These are phyloP conservation scores for Dioctria linearis DNA, from an alignment of 2,888 invertebrate genomes.

Conservation along the genomic window DNA sequence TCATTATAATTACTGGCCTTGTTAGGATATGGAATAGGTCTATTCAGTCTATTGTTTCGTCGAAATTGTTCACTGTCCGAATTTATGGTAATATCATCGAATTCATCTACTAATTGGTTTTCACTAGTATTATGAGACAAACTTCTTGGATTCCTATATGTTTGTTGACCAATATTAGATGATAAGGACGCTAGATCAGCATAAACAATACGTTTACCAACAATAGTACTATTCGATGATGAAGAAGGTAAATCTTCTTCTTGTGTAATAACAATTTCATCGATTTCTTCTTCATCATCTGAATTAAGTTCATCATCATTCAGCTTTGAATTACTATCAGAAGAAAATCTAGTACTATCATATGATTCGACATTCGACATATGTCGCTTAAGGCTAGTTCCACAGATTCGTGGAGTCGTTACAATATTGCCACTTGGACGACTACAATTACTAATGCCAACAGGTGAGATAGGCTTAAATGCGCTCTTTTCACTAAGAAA, in stretches of 20 bases:
- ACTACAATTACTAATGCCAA: conserved; percentile 61
- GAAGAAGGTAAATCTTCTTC: conserved; percentile 56
- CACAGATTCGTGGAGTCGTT: conserved; percentile 61
- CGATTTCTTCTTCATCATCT: conserved; percentile 62
- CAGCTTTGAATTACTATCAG: conserved; percentile 34
- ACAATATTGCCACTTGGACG: conserved; percentile 46
- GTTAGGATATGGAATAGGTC: conserved; percentile 40
- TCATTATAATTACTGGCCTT: conserved; percentile 3
- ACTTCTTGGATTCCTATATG: conserved; percentile 14
- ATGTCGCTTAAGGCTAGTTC: conserved; percentile 62
- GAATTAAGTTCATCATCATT: conserved; percentile 43
- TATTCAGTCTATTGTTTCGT: conserved; percentile 37
- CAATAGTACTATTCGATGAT: conserved; percentile 62
- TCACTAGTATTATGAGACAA: conserved; percentile 45
- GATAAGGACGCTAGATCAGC: conserved; percentile 67
- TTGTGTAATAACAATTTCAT: conserved; percentile 63
- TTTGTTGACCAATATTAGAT: neutral
- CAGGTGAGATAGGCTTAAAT: conserved; percentile 70
- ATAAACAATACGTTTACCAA: conserved; percentile 65
- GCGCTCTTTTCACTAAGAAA: conserved; percentile 67
- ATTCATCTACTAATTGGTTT: conserved; percentile 46
- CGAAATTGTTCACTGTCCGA: conserved; percentile 58
- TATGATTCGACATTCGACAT: conserved; percentile 63
- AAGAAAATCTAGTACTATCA: conserved; percentile 59
- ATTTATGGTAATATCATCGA: conserved; percentile 57